Evolutionary conservation across 2,888 invertebrate genomes (phyloP), one percentile per base, ranked within the genome.

Genomic region (Himalopsyche anomala): DNA sequence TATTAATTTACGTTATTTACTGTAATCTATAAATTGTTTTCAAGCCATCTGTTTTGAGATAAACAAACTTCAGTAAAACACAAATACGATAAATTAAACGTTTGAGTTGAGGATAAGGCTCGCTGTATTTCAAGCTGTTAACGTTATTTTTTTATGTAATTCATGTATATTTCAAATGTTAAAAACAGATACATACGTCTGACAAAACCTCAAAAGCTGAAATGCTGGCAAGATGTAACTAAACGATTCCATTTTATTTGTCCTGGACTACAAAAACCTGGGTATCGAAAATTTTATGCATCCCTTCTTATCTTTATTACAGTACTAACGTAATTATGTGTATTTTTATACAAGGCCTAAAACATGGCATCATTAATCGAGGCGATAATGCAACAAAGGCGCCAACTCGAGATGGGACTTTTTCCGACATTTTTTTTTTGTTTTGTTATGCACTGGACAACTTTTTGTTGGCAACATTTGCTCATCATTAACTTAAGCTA

Each of bases 331-430:
- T 88, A 88, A 88, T 88, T 88, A 88, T 88, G 84, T 87, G 87
- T 87, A 87, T 87, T 88, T 87, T 86, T 85, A 85, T 88, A 88
- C 88, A 88, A 74, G 85, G 81, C 84, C 87, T 87, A 88, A 86
- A 88, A 88, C 88, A 88, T 62, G 87, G 87, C 87, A 87, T 88
- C 88, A 88, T 88, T 88, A 88, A 88, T 88, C 88, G 87, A 83
- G 36, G 82, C 85, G 88, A 88, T 88, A 88, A 84, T 86, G 88
- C 74, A 86, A 87, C 87, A 86, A 87, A 87, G 87, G 88, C 88
- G 87, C 88, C 87, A 87, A 81, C 84, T 56, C 74, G 79, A 40
- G 62, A 42, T 83, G 84, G 84, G 38, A 8, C 80, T 62, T 86
- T 81, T 86, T 54, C 79, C 62, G 28, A n/a, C 11, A 55, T 82